Evolutionary conservation across 2,888 invertebrate genomes (phyloP).

Genomic region (Bellardia bayeri): DNA sequence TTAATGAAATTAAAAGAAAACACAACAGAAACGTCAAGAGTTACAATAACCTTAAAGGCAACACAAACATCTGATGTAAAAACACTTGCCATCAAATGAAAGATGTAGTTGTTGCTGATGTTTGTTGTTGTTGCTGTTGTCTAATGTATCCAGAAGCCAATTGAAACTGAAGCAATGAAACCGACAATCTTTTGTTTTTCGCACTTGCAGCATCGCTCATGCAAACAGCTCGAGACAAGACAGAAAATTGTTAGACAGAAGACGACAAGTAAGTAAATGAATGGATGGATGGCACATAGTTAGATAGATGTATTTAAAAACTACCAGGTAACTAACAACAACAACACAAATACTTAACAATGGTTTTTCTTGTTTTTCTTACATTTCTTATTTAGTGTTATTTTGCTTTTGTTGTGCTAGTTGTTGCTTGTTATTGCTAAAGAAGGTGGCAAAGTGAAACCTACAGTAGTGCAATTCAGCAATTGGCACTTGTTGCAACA

Average conservation of each 20-base stretch:
- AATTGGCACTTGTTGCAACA: constrained; percentile 60
- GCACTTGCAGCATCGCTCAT: constrained; percentile 27
- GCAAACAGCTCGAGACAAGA: constrained; percentile 10
- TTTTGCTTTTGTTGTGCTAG: constrained; percentile 2
- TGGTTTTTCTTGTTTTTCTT: constrained; percentile 15
- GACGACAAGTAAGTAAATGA: constrained; percentile 13
- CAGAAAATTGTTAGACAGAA: constrained; percentile 47
- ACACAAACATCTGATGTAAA: constrained; percentile 37
- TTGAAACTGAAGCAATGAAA: constrained; percentile 67
- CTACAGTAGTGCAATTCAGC: constrained; percentile 42
- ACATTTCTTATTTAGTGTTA: constrained; percentile 12
- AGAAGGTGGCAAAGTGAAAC: constrained; percentile 69
- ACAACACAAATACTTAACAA: constrained; percentile 16
- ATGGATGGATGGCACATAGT: not conserved
- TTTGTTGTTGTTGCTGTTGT: not conserved
- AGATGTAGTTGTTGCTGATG: constrained; percentile 35
- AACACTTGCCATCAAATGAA: constrained; percentile 55
- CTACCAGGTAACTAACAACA: constrained; percentile 38
- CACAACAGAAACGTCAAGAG: constrained; percentile 41
- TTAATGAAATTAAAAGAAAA: constrained; percentile 35
- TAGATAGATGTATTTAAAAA: constrained; percentile 34
- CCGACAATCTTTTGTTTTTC: constrained; percentile 41
- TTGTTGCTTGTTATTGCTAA: constrained; percentile 55
- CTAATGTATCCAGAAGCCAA: constrained; percentile 60
- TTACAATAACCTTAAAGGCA: constrained; percentile 66